Evolutionary conservation across 2,113 vertebrate genomes (phyloP), one percentile per base, ranked within the genome.

Genomic region (Phaethornis superciliosus): DNA sequence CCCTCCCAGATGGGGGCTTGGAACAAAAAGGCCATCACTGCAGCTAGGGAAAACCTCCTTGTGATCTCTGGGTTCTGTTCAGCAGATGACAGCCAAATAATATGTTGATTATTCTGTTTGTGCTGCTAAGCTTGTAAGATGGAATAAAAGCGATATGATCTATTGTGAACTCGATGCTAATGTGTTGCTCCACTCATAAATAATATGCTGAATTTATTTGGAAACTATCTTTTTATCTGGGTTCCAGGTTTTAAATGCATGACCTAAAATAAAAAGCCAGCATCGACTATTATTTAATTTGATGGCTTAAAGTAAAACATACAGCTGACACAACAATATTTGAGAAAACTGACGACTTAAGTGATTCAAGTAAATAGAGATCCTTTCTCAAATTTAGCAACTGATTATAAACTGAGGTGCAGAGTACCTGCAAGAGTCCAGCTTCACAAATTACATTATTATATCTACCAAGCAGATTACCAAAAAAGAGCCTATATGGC

Each of bases 1-100:
- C 98, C 98, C 98, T 99, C 98, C 98, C 98, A 99, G 98, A 99
- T 98, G 98, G 98, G 98, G 98, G 98, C 98, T 98, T 99, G 98
- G 98, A 99, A 98, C 97, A 99, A 98, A 98, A 98, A 98, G 97
- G 98, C 98, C 98, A 98, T 97, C 98, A 96, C 97, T 96, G 96
- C 96, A 97, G 97, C 97, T 96, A 97, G 97, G 97, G 98, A 98
- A 98, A 98, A 98, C 98, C 98, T 98, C 97, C 98, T 98, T 99
- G 98, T 99, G 99, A 99, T 99, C 98, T 99, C 98, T 98, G 98
- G 93, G 98, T 98, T 98, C 98, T 98, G 98, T 98, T 98, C 98
- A 98, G 98, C 98, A 99, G 98, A 99, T 98, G 99, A 99, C 98
- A 98, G 98, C 97, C 98, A 98, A 99, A 98, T 98, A 98, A 98